Base-by-base conservation (phyloP, 1,140 invertebrate genomes). In the Streblospio benedicti region DNA sequence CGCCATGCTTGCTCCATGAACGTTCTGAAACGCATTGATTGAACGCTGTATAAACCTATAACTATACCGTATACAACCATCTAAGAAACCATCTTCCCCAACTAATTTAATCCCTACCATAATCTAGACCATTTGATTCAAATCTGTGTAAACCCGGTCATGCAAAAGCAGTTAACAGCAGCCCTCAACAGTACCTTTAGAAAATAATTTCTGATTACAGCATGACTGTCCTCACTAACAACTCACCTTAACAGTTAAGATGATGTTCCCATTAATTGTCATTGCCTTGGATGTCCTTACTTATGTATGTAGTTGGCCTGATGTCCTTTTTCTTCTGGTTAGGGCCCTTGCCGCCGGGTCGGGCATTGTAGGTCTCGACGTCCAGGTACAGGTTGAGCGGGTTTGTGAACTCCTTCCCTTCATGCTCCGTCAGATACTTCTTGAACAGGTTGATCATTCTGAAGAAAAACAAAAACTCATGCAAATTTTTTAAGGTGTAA, bases 391-490 rank as follows among this genome's bases (percentile, higher is more conserved):
- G 59, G 20, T 65, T 67, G n/a, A 76, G 59, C 56, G 69, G 67
- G 57, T 72, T 69, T 14, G 67, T 47, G n/a, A 64, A 45, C 5
- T 77, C 74, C 45, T 73, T 71, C 1, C 52, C 45, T 23, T 76
- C 70, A 1, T 58, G 54, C 12, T 75, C 75, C 25, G 53, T 25
- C 23, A 76, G 56, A 55, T 71, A 69, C 60, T 76, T 76, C 61
- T 71, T 73, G 59, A 76, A 77, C 63, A 72, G 67, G 12, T 65
- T 61, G 59, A 75, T 75, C 41, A 77, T 61, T 33, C 75, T 77
- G 63, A 16, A 65, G 56, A n/a, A 2, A 35, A 1, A 41, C 38
- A 54, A 20, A 31, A 45, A 18, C n/a, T 12, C n/a, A n/a, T n/a
- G n/a, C n/a, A n/a, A n/a, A n/a, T n/a, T n/a, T n/a, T n/a, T n/a